phyloP scores from a whole-genome alignment of 2,797 vertebrate genomes.

The Poliocrania exsul region DNA sequence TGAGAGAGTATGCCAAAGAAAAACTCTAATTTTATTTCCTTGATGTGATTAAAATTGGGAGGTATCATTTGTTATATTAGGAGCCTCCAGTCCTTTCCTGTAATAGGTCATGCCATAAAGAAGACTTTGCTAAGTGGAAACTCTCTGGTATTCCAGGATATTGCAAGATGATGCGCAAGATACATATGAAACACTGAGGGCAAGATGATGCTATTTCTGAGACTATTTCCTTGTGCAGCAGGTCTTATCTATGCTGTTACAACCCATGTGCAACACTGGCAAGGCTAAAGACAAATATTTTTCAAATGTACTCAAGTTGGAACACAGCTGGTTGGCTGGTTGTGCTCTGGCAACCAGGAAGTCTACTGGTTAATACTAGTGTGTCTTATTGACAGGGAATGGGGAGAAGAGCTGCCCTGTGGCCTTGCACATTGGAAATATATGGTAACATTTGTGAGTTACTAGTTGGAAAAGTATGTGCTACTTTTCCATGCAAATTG shows the following conservation, averaged over 20 bases:
- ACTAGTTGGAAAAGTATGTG: neutral
- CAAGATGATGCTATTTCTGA: neutral
- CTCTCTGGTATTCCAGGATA: neutral
- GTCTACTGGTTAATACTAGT: neutral
- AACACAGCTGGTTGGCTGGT: neutral
- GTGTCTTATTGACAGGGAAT: neutral
- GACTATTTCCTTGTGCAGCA: neutral
- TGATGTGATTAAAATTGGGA: neutral
- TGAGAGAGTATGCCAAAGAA: neutral
- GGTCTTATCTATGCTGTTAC: neutral
- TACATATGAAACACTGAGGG: neutral
- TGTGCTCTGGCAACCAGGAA: neutral
- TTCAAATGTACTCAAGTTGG: neutral
- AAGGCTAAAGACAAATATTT: neutral
- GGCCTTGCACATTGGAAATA: neutral
- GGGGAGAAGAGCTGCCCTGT: neutral
- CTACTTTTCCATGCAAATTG: neutral
- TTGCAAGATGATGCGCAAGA: neutral
- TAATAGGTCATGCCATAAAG: neutral
- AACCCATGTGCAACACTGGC: neutral
- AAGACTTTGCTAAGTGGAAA: neutral
- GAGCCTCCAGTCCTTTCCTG: neutral
- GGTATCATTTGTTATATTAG: rapidly evolving
- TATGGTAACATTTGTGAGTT: neutral
- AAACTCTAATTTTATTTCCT: neutral